phyloP scores from a whole-genome alignment of 2,113 vertebrate species.

The Callipepla squamata region DNA sequence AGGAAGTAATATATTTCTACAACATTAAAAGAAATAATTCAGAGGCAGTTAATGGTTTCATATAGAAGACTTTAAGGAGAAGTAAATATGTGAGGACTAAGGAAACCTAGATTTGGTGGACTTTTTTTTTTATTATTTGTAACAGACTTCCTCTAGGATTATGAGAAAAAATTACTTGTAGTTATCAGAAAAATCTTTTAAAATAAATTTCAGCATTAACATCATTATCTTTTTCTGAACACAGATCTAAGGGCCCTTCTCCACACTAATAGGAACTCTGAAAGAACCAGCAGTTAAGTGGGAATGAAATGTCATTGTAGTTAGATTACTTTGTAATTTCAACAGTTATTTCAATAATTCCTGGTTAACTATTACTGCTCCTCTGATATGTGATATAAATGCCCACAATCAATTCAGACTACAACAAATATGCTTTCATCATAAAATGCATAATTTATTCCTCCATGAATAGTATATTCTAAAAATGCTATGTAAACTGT shows the following conservation, averaged over 20 bases:
- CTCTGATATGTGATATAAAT: not conserved
- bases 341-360: not conserved
- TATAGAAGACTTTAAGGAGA: not conserved
- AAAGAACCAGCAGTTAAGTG: not conserved
- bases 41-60: not conserved
- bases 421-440: not conserved
- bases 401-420: not conserved
- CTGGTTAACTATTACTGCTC: not conserved
- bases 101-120: not conserved
- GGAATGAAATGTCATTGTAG: not conserved
- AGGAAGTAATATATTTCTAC: not conserved
- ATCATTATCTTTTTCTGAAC: not conserved
- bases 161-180: not conserved
- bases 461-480: not conserved
- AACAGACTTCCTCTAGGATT: not conserved
- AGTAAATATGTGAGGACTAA: not conserved
- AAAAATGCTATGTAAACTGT: not conserved
- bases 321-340: not conserved
- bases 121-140: not conserved
- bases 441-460: not conserved
- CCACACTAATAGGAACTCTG: not conserved
- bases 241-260: not conserved
- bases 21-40: not conserved
- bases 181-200: not conserved
- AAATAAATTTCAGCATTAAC: not conserved